Evolutionary conservation across 2,113 vertebrate species (phyloP), one percentile per base, ranked within the genome.

Genomic region (Rhabdomys dilectus): DNA sequence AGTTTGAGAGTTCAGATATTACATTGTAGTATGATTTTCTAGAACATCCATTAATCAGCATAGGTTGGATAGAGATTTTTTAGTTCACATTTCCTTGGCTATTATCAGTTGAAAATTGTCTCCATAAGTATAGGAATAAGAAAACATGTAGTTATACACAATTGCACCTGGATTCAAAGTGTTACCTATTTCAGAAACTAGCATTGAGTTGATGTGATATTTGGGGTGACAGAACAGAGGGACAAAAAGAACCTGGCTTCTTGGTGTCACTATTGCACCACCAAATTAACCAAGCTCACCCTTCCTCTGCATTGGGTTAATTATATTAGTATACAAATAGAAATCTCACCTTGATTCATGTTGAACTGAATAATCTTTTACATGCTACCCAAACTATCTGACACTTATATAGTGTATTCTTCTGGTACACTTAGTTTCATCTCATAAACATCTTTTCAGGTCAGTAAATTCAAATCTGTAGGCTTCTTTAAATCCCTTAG

Each of bases 251-350:
- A 45, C 4, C 39, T 62, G 19, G 3, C 26, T 93, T 10, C 4
- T 84, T 95, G 11, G 77, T 24, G 58, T 64, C 22, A 84, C 87
- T 70, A 17, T 68, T 82, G 36, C 2, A 51, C 73, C 48, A 60
- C 58, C n/a, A 58, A 93, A 45, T 75, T 36, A 84, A 42, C 34
- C 11, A 82, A 36, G 7, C 1, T 4, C 68, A 1, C 24, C 8
- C 7, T 88, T 75, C 51, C 34, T 90, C 45, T 82, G 6, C 7
- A 39, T 8, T 82, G 36, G 6, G 93, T 56, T 48, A 94, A 68
- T 76, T 96, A 12, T 17, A 84, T 89, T 75, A 26, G 51, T 29
- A 56, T 56, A 87, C 78, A 91, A 77, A 75, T n/a, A 60, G 90
- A 76, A 19, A 53, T 26, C 29, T 80, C 56, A 70, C 45, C 84